A percentile compares a stretch with the other conserved stretches of the same genome.
phyloP scores from a whole-genome alignment of 2,797 vertebrate species.

The Ciconia nigra region DNA sequence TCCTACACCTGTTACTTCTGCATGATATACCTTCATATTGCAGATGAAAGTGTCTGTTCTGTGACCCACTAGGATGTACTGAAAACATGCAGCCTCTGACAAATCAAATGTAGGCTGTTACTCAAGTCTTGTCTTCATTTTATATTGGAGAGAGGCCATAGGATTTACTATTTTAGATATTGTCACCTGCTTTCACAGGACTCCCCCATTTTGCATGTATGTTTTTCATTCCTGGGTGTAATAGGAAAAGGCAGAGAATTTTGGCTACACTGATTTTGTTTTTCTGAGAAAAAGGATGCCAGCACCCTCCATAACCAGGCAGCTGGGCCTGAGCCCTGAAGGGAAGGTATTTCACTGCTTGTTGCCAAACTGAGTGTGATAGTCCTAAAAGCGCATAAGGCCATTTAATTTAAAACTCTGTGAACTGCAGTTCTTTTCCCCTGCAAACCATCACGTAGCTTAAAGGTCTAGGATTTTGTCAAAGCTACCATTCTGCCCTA shows the following conservation, averaged over 20 bases:
- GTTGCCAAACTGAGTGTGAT: neutral
- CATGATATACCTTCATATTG: neutral
- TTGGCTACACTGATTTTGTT: neutral
- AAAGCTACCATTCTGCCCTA: neutral
- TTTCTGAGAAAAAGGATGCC: conserved; percentile 19
- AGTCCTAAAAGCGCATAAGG: neutral
- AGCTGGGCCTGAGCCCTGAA: neutral
- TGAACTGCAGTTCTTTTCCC: neutral
- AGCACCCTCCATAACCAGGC: neutral
- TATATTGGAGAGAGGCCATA: neutral
- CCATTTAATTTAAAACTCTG: neutral
- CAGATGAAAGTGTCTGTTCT: neutral
- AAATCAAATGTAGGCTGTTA: neutral
- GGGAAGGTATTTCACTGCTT: neutral
- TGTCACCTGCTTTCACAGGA: conserved; percentile 7
- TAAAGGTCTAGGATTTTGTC: neutral
- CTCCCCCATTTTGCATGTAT: neutral
- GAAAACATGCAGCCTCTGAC: neutral
- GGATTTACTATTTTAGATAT: neutral
- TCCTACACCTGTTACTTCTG: neutral
- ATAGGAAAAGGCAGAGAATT: conserved; percentile 6
- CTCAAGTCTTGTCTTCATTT: neutral
- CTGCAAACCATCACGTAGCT: neutral
- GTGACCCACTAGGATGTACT: neutral
- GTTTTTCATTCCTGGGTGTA: conserved; percentile 3